Evolutionary conservation across 2,888 invertebrate species (phyloP), one percentile per base, ranked within the genome.

Genomic region (Lagria hirta): DNA sequence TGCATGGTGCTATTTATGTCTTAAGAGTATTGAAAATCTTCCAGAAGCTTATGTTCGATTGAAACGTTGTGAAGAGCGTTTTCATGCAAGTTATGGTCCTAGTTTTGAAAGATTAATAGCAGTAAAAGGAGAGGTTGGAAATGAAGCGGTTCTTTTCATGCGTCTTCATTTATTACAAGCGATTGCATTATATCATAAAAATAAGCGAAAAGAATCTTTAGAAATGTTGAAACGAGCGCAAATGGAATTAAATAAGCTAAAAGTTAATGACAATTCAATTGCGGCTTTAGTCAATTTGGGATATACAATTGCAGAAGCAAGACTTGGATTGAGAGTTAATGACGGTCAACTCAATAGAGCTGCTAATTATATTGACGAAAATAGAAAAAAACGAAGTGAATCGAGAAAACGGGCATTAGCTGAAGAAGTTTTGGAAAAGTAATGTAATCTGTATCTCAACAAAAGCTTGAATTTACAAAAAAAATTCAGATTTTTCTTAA

Each of bases 1-100:
- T 50, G 84, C 88, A n/a, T 92, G 92, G 91, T 88, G 90, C 68
- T 91, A 91, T 73, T 76, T 90, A 34, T 82, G 84, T 60, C 75
- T 92, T 13, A 79, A 83, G 66, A 83, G 80, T 63, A 76, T 90
- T 20, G 74, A 79, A 0, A 82, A 85, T 54, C 68, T 86, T 29
- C 84, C 84, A 3, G 88, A 90, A 70, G 90, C 87, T 1, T 82
- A 82, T 21, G 71, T 75, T 3, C 74, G 90, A 6, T 72, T 91
- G 24, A 70, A 72, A 7, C 71, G 76, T 10, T 88, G 89, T 44
- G 86, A 89, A 61, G 70, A 75, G 12, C 79, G 79, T 43, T 82
- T 86, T 56, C 72, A 75, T 2, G 74, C 75, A 48, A 82, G 80
- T 51, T 86, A 86, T 61, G 86, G 86, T 0, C 71, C 73, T 4